A percentile compares a stretch with the other conserved stretches of the same genome.
phyloP scores from a whole-genome alignment of 2,888 invertebrate species.

The Poecilus cupreus region DNA sequence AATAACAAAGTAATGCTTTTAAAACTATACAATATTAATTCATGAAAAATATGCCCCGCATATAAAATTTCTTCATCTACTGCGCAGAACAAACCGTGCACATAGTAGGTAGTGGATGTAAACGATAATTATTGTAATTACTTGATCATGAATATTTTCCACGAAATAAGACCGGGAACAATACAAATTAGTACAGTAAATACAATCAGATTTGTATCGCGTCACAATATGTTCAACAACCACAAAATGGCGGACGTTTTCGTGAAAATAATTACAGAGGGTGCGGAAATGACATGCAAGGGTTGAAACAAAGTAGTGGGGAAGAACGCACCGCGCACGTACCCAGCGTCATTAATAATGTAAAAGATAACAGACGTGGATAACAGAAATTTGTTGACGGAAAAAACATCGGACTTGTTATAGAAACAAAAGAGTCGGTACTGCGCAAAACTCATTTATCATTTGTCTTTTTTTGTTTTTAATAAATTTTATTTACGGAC shows the following conservation, averaged over 20 bases:
- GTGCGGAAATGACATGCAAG: slow-evolving; percentile 54
- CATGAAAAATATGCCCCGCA: too few relatives aligned
- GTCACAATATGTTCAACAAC: slow-evolving; percentile 55
- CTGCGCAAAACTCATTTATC: slow-evolving; percentile 42
- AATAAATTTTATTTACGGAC: slow-evolving; percentile 57
- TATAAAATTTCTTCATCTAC: too few relatives aligned
- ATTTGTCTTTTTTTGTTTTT: slow-evolving; percentile 46
- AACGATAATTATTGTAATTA: slow-evolving; percentile 6
- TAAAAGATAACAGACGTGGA: slow-evolving; percentile 39
- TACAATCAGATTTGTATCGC: slow-evolving; percentile 58
- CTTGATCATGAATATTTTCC: slow-evolving; percentile 1
- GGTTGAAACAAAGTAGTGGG: slow-evolving; percentile 37
- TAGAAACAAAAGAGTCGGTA: slow-evolving; percentile 49
- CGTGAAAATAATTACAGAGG: slow-evolving; percentile 59
- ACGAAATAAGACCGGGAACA: slow-evolving; percentile 33
- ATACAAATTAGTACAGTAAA: slow-evolving; percentile 54
- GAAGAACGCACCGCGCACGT: slow-evolving; percentile 22
- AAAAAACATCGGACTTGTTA: slow-evolving; percentile 49
- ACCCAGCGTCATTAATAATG: slow-evolving; percentile 47
- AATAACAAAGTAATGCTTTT: too few relatives aligned
- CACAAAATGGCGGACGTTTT: slow-evolving; percentile 57
- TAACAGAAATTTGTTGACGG: slow-evolving; percentile 48
- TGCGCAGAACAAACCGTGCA: not conserved
- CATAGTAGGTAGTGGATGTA: not conserved
- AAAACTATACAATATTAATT: too few relatives aligned